Percentiles rank a stretch among this genome's conserved stretches.
These are phyloP conservation scores for Microplitis mediator DNA, from an alignment of 1,140 invertebrate species.

Conservation along the genomic window DNA sequence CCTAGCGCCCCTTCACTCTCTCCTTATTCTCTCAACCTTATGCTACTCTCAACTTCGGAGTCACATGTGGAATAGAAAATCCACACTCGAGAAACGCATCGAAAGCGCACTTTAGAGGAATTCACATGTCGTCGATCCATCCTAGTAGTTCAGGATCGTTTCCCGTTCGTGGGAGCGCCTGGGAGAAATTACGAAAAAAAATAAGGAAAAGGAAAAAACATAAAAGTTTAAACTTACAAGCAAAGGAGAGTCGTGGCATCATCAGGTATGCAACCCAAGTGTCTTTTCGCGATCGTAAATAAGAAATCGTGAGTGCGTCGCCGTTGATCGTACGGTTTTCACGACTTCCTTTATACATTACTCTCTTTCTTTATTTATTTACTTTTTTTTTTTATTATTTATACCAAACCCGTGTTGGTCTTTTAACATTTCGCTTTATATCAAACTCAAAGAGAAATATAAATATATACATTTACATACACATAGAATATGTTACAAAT, in stretches of 20 bases:
- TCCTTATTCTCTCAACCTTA: conserved; percentile 5
- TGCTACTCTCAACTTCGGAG: conserved; percentile 9
- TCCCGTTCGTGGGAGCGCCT: conserved; percentile 22
- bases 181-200: conserved; percentile 8
- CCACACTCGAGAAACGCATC: conserved; percentile 52
- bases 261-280: conserved; percentile 27
- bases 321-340: not conserved
- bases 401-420: no score
- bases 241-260: not conserved
- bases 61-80: conserved; percentile 59
- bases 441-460: no score
- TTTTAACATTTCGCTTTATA: no score
- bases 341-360: not conserved
- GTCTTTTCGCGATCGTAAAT: conserved; percentile 27
- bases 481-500: no score
- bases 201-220: conserved; percentile 16
- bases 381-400: no score
- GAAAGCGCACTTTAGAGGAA: conserved; percentile 49
- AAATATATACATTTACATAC: no score
- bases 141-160: conserved; percentile 19
- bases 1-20: not conserved
- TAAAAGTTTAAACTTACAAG: not conserved
- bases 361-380: no score
- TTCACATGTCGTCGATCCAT: conserved; percentile 42
- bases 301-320: conserved; percentile 12